phyloP scores from a whole-genome alignment of 1,140 invertebrate species.

The Nomia melanderi region DNA sequence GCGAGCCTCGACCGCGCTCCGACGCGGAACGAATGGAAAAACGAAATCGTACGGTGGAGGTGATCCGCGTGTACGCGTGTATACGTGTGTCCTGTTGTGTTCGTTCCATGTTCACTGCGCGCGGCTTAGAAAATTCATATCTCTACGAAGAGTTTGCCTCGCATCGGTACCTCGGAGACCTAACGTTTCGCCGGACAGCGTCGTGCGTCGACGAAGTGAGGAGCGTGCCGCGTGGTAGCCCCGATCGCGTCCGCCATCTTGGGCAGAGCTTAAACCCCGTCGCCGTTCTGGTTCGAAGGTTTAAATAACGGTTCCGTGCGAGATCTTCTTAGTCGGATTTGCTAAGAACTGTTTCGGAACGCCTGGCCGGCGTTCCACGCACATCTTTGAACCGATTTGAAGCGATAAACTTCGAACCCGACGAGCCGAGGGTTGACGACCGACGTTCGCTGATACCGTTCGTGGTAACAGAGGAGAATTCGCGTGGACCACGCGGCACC shows the following conservation, averaged over 20 bases:
- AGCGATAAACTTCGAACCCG: too few species aligned
- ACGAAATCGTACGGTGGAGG: not conserved
- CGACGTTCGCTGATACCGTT: not conserved
- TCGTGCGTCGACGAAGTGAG: not conserved
- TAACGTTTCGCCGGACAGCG: not conserved
- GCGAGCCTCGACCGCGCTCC: slow-evolving; percentile 4
- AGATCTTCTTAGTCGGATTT: too few species aligned
- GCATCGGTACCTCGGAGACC: slow-evolving; percentile 5
- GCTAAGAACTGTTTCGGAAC: too few species aligned
- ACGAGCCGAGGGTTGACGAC: not conserved
- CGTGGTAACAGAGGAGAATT: too few species aligned
- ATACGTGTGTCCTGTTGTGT: not conserved
- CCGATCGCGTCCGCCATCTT: not conserved
- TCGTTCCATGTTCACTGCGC: too few species aligned
- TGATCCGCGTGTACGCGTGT: slow-evolving; percentile 1
- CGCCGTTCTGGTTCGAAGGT: too few species aligned
- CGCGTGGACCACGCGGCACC: not conserved
- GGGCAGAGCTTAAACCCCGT: too few species aligned
- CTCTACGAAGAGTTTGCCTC: slow-evolving; percentile 41
- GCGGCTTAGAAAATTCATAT: slow-evolving; percentile 53
- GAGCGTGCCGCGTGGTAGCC: not conserved
- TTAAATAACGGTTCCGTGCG: too few species aligned
- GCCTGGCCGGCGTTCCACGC: too few species aligned
- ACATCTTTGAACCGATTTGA: too few species aligned
- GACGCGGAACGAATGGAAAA: slow-evolving; percentile 49